Percentiles rank a stretch among this genome's conserved stretches.
Evolutionary conservation across 2,797 vertebrate species (phyloP).

Genomic region (Pampus argenteus): DNA sequence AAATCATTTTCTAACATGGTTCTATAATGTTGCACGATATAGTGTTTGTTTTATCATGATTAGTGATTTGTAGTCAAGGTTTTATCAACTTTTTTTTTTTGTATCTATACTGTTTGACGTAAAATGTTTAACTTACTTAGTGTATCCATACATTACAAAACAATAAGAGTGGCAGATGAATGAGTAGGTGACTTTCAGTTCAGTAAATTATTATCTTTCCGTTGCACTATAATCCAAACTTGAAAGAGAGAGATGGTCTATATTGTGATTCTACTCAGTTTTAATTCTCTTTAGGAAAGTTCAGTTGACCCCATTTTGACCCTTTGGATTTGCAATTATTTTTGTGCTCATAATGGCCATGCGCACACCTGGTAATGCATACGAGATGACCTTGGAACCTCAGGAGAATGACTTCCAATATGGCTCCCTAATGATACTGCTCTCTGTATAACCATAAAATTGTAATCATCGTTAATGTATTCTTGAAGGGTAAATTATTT

Average conservation of each 20-base stretch:
- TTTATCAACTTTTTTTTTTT: not conserved
- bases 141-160: not conserved
- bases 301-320: slow-evolving; percentile 38
- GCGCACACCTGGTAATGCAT: slow-evolving; percentile 50
- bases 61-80: no score
- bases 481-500: slow-evolving; percentile 77
- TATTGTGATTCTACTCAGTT: slow-evolving; percentile 28
- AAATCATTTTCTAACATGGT: not conserved
- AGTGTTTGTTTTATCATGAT: not conserved
- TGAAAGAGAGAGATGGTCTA: slow-evolving; percentile 26
- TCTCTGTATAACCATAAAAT: slow-evolving; percentile 69
- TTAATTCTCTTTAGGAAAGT: slow-evolving; percentile 53
- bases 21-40: not conserved
- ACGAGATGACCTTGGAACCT: slow-evolving; percentile 66
- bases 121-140: not conserved
- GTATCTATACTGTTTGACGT: not conserved
- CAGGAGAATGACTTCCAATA: slow-evolving; percentile 63
- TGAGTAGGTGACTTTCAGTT: slow-evolving; percentile 34
- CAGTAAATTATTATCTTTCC: slow-evolving; percentile 13
- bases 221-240: slow-evolving; percentile 34
- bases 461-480: slow-evolving; percentile 78
- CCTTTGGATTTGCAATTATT: slow-evolving; percentile 60
- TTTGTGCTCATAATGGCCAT: slow-evolving; percentile 18
- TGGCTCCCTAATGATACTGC: slow-evolving; percentile 66
- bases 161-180: not conserved